These are phyloP conservation scores for Burhinus bistriatus DNA, from an alignment of 2,113 vertebrate species.

Conservation along the genomic window DNA sequence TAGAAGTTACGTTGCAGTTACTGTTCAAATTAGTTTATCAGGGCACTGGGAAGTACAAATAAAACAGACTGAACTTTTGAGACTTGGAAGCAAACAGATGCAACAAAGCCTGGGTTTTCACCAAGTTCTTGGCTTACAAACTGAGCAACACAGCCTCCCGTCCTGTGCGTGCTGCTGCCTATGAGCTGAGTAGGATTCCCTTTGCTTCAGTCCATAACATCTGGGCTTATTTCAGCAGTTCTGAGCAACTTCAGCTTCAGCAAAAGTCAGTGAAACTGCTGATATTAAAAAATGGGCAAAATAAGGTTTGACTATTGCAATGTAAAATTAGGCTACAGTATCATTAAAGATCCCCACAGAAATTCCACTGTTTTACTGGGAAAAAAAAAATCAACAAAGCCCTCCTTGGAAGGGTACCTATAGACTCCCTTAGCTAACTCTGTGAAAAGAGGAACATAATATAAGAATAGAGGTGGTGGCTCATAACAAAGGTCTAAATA, in stretches of 20 bases:
- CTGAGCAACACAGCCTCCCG: neutral
- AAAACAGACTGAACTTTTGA: conserved; percentile 2
- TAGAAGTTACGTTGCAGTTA: neutral
- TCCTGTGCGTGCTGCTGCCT: neutral
- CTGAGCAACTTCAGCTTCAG: neutral
- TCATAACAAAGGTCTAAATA: neutral
- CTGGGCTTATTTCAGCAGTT: neutral
- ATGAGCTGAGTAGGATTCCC: neutral
- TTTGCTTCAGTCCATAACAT: neutral
- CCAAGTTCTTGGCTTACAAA: neutral
- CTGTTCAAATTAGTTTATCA: neutral
- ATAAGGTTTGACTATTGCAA: neutral
- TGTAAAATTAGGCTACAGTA: neutral
- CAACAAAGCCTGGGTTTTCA: neutral
- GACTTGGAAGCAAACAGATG: neutral
- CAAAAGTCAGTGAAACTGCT: neutral
- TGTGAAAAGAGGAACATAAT: neutral
- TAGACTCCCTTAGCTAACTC: neutral
- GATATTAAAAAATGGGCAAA: neutral
- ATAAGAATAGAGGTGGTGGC: neutral
- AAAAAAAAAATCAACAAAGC: neutral
- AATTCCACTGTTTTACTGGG: neutral
- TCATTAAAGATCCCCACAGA: neutral
- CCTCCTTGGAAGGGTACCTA: neutral
- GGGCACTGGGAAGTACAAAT: neutral